Conservation (phyloP, 2,797 vertebrate species). For the Poeciliopsis paucimaculata region DNA sequence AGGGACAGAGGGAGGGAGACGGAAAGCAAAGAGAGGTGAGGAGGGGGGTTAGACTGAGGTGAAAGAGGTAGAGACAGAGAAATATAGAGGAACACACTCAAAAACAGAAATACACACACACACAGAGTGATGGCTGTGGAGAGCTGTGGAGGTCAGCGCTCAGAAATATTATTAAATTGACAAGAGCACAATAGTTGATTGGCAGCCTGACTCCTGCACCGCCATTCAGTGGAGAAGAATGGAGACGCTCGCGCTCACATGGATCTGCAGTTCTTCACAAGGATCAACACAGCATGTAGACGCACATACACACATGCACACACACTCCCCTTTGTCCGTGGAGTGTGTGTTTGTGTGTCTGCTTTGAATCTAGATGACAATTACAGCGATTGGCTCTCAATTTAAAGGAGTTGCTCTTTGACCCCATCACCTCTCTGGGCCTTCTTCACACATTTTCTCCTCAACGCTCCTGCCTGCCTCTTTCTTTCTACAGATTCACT, state of each 20-base stretch:
- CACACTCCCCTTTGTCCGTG: constrained; percentile 50
- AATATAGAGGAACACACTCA: constrained; percentile 66
- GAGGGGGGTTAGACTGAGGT: constrained; percentile 66
- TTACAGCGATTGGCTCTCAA: constrained; percentile 81
- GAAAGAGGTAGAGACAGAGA: constrained; percentile 69
- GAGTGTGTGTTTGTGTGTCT: constrained; percentile 48
- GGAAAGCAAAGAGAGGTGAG: constrained; percentile 25
- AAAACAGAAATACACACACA: constrained; percentile 37
- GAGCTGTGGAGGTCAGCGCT: constrained; percentile 70
- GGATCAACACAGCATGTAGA: constrained; percentile 58
- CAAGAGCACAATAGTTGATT: constrained; percentile 80
- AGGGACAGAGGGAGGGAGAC: constrained; percentile 54
- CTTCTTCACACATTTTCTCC: constrained; percentile 32
- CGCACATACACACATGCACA: neutral
- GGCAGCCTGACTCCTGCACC: constrained; percentile 72
- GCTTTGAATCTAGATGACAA: constrained; percentile 80
- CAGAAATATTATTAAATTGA: constrained; percentile 82
- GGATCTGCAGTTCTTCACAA: constrained; percentile 53
- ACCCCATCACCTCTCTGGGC: constrained; percentile 68
- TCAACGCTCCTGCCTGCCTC: constrained; percentile 68
- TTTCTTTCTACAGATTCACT: constrained; percentile 52
- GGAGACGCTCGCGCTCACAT: constrained; percentile 43
- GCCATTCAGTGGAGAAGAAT: constrained; percentile 72
- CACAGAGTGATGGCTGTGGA: constrained; percentile 43
- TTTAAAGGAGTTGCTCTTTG: constrained; percentile 75